Conservation (phyloP, 2,797 vertebrate species). For the Gymnoscopelus braueri region DNA sequence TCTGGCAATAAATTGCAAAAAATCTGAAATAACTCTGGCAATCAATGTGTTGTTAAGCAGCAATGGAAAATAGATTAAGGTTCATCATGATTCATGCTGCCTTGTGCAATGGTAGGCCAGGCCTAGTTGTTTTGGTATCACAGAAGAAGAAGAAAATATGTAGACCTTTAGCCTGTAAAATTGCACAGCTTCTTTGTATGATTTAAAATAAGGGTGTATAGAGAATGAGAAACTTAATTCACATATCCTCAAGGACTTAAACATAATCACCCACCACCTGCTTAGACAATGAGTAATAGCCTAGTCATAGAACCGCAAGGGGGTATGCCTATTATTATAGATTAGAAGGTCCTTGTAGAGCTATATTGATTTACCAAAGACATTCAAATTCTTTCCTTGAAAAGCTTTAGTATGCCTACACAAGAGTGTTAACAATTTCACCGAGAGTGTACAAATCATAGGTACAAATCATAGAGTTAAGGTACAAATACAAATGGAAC, state of each 20-base stretch:
- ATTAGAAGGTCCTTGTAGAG: no score
- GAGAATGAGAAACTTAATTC: constrained; percentile 62
- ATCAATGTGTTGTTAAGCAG: no score
- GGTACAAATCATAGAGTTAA: no score
- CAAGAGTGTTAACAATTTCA: constrained; percentile 12
- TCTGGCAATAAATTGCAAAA: no score
- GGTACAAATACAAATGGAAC: no score
- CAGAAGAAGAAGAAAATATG: constrained; percentile 34
- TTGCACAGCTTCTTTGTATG: constrained; percentile 36
- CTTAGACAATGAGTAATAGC: neutral
- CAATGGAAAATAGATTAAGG: neutral
- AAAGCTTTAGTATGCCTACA: constrained; percentile 44
- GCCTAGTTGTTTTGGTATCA: constrained; percentile 23
- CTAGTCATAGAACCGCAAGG: constrained; percentile 57
- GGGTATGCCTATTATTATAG: constrained; percentile 9
- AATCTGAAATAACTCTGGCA: no score
- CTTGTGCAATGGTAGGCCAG: constrained; percentile 37
- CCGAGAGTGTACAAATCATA: no score
- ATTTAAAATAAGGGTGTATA: constrained; percentile 57
- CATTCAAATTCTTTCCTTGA: constrained; percentile 41
- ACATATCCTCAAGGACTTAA: constrained; percentile 56
- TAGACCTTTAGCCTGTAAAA: constrained; percentile 41
- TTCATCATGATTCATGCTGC: no score
- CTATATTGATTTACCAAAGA: constrained; percentile 38
- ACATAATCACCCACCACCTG: constrained; percentile 4